phyloP scores from a whole-genome alignment of 1,140 invertebrate species.

The Orchesella cincta region DNA sequence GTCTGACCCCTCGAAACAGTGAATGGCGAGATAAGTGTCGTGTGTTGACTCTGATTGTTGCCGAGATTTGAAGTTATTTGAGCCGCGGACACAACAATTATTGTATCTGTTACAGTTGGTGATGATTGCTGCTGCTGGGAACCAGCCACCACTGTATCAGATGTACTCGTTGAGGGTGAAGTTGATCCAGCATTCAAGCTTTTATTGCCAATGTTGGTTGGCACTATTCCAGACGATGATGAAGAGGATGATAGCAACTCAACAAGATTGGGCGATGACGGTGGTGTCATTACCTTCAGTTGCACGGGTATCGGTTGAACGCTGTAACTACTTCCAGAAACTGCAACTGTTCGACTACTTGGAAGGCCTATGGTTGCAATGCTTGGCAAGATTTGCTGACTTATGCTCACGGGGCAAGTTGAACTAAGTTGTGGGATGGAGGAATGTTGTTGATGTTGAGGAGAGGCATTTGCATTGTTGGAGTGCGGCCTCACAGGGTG shows the following conservation, averaged over 20 bases:
- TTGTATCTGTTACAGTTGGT: neutral
- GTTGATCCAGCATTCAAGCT: neutral
- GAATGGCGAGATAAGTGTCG: conserved; percentile 50
- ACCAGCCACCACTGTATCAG: conserved; percentile 24
- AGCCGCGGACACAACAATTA: conserved; percentile 13
- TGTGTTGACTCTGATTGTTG: conserved; percentile 50
- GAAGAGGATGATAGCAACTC: conserved; percentile 53
- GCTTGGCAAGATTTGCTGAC: conserved; percentile 10
- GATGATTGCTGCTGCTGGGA: conserved; percentile 2
- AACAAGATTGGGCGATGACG: conserved; percentile 61
- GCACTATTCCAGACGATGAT: neutral
- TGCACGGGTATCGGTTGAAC: conserved; percentile 43
- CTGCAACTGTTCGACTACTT: conserved; percentile 8
- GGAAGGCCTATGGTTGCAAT: conserved; percentile 40
- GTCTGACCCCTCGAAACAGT: conserved; percentile 34
- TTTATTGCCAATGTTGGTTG: conserved; percentile 13
- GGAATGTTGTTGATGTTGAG: conserved; percentile 18
- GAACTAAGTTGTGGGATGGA: neutral
- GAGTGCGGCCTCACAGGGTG: neutral
- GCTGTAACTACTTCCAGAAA: neutral
- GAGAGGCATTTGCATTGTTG: neutral
- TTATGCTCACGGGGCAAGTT: conserved; percentile 17
- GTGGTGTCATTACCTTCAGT: conserved; percentile 60
- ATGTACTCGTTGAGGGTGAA: conserved; percentile 25
- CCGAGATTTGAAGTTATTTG: conserved; percentile 12